Evolutionary conservation across 2,113 vertebrate species (phyloP).

Genomic region (Seriola aureovittata): DNA sequence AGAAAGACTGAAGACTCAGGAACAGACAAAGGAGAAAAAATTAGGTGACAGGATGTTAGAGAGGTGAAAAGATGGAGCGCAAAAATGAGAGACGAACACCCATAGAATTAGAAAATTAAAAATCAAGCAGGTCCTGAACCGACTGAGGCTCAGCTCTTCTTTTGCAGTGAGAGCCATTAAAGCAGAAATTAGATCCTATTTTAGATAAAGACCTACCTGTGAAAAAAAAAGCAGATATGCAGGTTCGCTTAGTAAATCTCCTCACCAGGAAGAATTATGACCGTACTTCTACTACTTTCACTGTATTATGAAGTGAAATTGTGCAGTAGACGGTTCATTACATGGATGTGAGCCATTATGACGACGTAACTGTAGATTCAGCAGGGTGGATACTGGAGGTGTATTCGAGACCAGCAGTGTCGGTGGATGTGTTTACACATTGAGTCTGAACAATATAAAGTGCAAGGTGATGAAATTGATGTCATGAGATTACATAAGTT

Average conservation of each 20-base stretch:
- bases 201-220: slow-evolving; percentile 19
- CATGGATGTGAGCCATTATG: neutral
- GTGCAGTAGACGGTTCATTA: neutral
- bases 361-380: neutral
- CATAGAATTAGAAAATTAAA: slow-evolving; percentile 19
- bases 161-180: slow-evolving; percentile 9
- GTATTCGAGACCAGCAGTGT: neutral
- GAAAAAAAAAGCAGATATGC: neutral
- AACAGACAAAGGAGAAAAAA: neutral
- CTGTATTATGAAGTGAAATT: neutral
- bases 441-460: neutral
- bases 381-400: neutral
- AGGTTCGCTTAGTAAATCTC: neutral
- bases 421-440: neutral
- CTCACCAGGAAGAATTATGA: neutral
- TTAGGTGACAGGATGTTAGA: neutral
- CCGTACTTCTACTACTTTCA: neutral
- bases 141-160: neutral
- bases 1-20: neutral
- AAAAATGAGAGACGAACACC: neutral
- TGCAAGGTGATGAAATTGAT: neutral
- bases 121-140: slow-evolving; percentile 12
- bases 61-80: neutral
- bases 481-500: neutral
- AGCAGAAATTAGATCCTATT: slow-evolving; percentile 43